Evolutionary conservation across 2,113 vertebrate genomes (phyloP), one percentile per base, ranked within the genome.

Genomic region (Phoxinus phoxinus): DNA sequence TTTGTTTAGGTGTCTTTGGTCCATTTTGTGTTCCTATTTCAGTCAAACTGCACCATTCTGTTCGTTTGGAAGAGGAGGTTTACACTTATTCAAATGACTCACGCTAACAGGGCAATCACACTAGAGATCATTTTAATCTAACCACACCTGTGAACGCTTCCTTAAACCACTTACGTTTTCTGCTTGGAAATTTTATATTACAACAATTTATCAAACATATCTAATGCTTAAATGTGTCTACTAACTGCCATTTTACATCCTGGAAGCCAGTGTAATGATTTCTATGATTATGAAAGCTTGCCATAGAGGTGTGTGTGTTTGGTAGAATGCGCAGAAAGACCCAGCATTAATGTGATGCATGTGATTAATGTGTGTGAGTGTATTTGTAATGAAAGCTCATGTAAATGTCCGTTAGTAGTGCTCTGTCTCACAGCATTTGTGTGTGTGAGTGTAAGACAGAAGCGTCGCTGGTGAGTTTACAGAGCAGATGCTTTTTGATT

Each of bases 401-500:
- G 71, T 46, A 46, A 73, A 12, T 25, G 71, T n/a, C 53, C 35
- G 25, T 46, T 80, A 12, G 19, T 72, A 73, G 25, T 11, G 67
- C n/a, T n/a, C 19, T 71, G 72, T 63, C 37, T 58, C 65, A 67
- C 67, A 73, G 81, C 17, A 37, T 56, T 35, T 37, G 30, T 72
- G n/a, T 30, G 85, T 48, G 61, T 72, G n/a, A 80, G 78, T 78
- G 84, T 56, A 35, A 88, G 25, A 23, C 58, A 35, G 19, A 53
- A 74, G 77, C 51, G 32, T 30, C 35, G 15, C 25, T 48, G 27
- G 4, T 86, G 51, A 74, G 59, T 84, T 81, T 8, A 37, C 87
- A 88, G 75, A 84, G 85, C 75, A 86, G 74, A 86, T 84, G 67
- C 58, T 63, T 10, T 0, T 77, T 25, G 6, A 72, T 76, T 11